phyloP scores from a whole-genome alignment of 2,797 vertebrate genomes.

The Phataginus tetradactyla region DNA sequence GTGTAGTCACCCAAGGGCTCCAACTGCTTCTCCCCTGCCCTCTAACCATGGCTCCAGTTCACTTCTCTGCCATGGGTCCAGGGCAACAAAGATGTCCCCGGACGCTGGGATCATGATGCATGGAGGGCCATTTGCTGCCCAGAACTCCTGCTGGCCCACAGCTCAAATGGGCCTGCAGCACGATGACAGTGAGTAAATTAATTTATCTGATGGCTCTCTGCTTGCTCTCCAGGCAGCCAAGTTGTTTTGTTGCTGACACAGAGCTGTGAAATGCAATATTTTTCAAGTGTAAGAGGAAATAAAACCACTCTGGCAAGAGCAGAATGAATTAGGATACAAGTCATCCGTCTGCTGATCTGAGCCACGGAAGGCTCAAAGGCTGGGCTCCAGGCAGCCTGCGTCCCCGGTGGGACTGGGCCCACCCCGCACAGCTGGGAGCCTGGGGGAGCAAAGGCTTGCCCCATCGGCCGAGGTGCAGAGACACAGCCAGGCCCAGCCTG shows the following conservation, averaged over 20 bases:
- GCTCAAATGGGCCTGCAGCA: not conserved
- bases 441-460: not conserved
- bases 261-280: not conserved
- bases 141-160: not conserved
- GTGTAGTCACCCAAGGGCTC: not conserved
- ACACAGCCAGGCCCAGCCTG: not conserved
- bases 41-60: fast-evolving
- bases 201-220: not conserved
- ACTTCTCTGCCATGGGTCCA: not conserved
- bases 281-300: slow-evolving; percentile 40
- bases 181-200: not conserved
- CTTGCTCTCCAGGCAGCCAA: not conserved
- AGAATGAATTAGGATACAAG: not conserved
- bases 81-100: not conserved
- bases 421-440: fast-evolving
- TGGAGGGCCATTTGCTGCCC: not conserved
- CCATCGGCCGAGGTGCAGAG: not conserved
- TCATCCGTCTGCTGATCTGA: not conserved
- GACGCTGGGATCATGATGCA: not conserved
- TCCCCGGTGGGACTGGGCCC: fast-evolving
- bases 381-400: not conserved
- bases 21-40: not conserved
- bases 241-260: not conserved
- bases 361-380: not conserved
- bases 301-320: not conserved